Base-by-base conservation (phyloP, 2,113 vertebrate genomes). In the Platanista minor region DNA sequence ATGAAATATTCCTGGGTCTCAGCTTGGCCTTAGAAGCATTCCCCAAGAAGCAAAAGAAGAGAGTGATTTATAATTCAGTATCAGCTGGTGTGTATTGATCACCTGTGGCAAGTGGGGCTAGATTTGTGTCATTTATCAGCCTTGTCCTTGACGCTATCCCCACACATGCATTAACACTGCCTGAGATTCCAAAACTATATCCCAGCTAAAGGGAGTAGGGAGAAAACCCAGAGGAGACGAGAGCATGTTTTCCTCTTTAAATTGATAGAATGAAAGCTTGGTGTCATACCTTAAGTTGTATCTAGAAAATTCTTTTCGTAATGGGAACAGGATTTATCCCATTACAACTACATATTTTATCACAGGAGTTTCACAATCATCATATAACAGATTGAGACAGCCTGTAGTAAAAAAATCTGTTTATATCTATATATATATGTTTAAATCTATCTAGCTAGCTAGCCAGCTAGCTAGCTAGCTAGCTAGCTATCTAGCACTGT, bases 1-100 rank as follows among this genome's bases (percentile, higher is more conserved):
- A 29, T 62, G 88, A 78, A 95, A 61, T 77, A 59, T 85, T 85
- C 27, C 71, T 69, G 87, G n/a, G 14, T 67, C 52, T 85, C 52
- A 52, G 1, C 7, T 71, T 49, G 59, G 15, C 20, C 66, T 74
- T 43, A 66, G n/a, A 66, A 41, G 25, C 25, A 49, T 81, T 64
- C 27, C 49, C 18, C 8, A 31, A 82, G 21, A 36, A 87, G 49
- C 25, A 29, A 91, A 69, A 82, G 85, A 27, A 54, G 54, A 74
- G 2, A 36, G 31, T 1, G 14, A 39, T 33, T 80, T 71, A 36
- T 31, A 61, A 72, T 64, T 86, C 5, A 46, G 0, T 23, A 66
- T 86, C 21, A 46, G 20, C 17, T 71, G 14, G 4, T 67, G 33
- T 27, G 20, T 87, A n/a, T n/a, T 9, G 27, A 9, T 87, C 66